Percentiles rank a stretch among this genome's conserved stretches.
These are phyloP conservation scores for Decapterus maruadsi DNA, from an alignment of 2,797 vertebrate species.

Conservation along the genomic window DNA sequence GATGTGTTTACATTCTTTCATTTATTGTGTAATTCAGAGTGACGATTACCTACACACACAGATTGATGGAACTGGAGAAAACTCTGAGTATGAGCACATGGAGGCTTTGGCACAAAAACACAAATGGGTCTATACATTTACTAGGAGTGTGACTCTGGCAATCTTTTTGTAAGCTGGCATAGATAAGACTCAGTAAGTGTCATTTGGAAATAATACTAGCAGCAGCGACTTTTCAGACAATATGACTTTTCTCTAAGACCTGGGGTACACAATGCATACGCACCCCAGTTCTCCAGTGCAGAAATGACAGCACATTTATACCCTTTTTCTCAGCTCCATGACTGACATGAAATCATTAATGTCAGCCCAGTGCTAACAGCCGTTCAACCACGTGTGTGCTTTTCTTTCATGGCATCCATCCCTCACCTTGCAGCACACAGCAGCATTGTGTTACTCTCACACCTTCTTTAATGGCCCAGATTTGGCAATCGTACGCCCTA, in stretches of 20 bases:
- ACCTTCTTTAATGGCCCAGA: conserved; percentile 78
- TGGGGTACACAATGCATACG: no score
- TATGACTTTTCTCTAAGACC: background rate
- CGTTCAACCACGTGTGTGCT: conserved; percentile 60
- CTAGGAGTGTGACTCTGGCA: background rate
- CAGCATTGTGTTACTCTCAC: conserved; percentile 80
- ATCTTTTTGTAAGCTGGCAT: background rate
- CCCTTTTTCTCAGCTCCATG: conserved; percentile 40
- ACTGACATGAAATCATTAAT: conserved; percentile 66
- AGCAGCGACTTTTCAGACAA: background rate
- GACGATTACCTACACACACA: background rate
- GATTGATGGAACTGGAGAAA: background rate
- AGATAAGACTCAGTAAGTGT: background rate
- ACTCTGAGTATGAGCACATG: background rate
- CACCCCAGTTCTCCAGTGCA: background rate
- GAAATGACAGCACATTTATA: conserved; percentile 24
- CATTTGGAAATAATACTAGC: background rate
- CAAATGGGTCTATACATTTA: background rate
- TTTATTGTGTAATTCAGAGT: background rate
- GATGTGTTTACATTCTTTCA: conserved; percentile 1
- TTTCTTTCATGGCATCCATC: conserved; percentile 69
- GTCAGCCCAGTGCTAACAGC: conserved; percentile 59
- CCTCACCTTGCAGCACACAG: conserved; percentile 77
- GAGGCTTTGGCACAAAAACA: background rate
- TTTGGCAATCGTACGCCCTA: conserved; percentile 71